Conservation (phyloP, 1,140 invertebrate genomes). For the Galendromus occidentalis region DNA sequence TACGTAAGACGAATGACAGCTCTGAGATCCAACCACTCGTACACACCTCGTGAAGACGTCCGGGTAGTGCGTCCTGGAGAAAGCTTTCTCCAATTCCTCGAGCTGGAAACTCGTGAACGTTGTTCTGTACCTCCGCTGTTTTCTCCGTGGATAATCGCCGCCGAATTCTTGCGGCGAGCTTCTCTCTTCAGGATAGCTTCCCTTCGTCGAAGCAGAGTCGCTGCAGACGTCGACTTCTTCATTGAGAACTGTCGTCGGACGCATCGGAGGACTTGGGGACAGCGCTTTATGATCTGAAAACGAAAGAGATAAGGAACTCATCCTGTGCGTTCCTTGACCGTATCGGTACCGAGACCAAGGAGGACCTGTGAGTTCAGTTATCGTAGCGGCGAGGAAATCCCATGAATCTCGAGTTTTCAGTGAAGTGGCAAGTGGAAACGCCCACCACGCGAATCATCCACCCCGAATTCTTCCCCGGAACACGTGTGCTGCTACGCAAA, state of each 20-base stretch:
- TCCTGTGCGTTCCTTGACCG: too few species aligned
- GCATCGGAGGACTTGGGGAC: not conserved
- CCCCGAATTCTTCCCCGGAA: too few species aligned
- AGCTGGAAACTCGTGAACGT: slow-evolving; percentile 29
- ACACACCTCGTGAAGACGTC: slow-evolving; percentile 32
- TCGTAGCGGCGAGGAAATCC: too few species aligned
- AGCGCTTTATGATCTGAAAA: not conserved
- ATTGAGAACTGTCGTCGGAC: not conserved
- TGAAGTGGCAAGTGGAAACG: too few species aligned
- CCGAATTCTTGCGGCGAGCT: not conserved
- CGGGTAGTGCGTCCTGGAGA: slow-evolving; percentile 33
- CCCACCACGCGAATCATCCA: too few species aligned
- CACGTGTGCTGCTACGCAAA: too few species aligned
- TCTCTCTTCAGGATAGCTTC: not conserved
- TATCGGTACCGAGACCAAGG: too few species aligned
- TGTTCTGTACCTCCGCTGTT: slow-evolving; percentile 27
- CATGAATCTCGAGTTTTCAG: too few species aligned
- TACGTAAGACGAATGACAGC: too few species aligned
- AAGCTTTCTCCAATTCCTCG: slow-evolving; percentile 33
- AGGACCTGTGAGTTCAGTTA: too few species aligned
- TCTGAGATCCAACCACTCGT: too few species aligned
- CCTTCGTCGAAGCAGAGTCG: not conserved
- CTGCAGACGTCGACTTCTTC: slow-evolving; percentile 1
- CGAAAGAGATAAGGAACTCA: too few species aligned
- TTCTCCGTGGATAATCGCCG: slow-evolving; percentile 19